Percentiles rank a stretch among this genome's conserved stretches.
phyloP scores from a whole-genome alignment of 2,113 vertebrate genomes.

The Syrrhaptes paradoxus region DNA sequence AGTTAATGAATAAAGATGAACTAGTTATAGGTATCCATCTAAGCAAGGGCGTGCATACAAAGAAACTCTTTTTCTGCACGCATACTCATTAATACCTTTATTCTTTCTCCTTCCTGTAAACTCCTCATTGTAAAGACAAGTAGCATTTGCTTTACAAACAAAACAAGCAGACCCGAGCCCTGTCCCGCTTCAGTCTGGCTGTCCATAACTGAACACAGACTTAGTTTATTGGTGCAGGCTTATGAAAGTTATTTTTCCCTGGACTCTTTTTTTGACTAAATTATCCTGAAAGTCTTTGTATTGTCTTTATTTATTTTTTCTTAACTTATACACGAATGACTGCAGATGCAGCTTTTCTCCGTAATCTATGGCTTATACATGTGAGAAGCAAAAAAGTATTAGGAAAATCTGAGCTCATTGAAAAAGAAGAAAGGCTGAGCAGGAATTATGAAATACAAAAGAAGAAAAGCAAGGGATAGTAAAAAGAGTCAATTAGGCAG shows the following conservation, averaged over 20 bases:
- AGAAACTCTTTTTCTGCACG: background rate
- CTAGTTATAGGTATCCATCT: background rate
- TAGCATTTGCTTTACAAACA: background rate
- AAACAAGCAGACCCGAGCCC: background rate
- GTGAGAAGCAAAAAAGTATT: background rate
- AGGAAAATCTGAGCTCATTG: background rate
- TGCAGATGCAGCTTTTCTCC: background rate
- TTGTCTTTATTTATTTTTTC: background rate
- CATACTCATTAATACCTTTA: background rate
- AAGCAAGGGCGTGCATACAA: background rate
- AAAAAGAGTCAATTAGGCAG: background rate
- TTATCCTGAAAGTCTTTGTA: background rate
- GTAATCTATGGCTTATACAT: background rate
- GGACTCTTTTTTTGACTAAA: background rate
- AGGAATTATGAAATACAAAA: background rate
- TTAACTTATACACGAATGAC: background rate
- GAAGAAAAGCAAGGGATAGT: background rate
- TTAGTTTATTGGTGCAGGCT: background rate
- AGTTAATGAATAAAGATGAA: background rate
- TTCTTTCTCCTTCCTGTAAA: background rate
- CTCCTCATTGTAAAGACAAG: background rate
- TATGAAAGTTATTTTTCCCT: background rate
- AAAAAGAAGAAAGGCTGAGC: background rate
- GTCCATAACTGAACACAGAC: background rate
- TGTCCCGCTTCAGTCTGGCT: background rate